These are phyloP conservation scores for Platerodrilus igneus DNA, from an alignment of 2,888 invertebrate species.

Conservation along the genomic window DNA sequence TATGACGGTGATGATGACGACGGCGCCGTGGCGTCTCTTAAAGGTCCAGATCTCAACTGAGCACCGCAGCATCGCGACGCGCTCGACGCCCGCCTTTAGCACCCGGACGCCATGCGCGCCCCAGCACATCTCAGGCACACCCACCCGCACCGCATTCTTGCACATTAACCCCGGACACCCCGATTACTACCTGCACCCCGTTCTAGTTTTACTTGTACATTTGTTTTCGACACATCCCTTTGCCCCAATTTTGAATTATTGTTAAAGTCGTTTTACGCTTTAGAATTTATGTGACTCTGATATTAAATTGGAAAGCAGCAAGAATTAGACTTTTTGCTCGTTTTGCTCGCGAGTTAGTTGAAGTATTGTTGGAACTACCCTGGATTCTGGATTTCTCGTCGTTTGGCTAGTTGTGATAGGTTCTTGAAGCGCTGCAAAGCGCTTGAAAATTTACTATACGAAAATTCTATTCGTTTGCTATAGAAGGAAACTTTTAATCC, in stretches of 20 bases:
- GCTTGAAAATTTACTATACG: too few species aligned
- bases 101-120: slow-evolving; percentile 43
- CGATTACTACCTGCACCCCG: slow-evolving; percentile 42
- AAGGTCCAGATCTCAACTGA: slow-evolving; percentile 60
- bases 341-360: too few species aligned
- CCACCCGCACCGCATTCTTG: slow-evolving; percentile 45
- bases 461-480: too few species aligned
- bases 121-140: slow-evolving; percentile 40
- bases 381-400: too few species aligned
- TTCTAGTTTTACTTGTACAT: slow-evolving; percentile 38
- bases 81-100: slow-evolving; percentile 45
- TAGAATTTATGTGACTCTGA: slow-evolving; percentile 18
- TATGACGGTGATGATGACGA: slow-evolving; percentile 40
- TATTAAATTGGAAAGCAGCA: slow-evolving; percentile 8
- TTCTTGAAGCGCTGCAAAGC: too few species aligned
- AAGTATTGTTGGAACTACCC: too few species aligned
- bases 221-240: slow-evolving; percentile 35
- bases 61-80: slow-evolving; percentile 61
- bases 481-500: too few species aligned
- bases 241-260: slow-evolving; percentile 25
- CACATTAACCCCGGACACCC: slow-evolving; percentile 46
- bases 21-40: slow-evolving; percentile 53
- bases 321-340: too few species aligned
- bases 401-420: too few species aligned
- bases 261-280: slow-evolving; percentile 17